Evolutionary conservation across 64 coral and sea anemone genomes (phyloP).

Genomic region (Cladopsammia gracilis): DNA sequence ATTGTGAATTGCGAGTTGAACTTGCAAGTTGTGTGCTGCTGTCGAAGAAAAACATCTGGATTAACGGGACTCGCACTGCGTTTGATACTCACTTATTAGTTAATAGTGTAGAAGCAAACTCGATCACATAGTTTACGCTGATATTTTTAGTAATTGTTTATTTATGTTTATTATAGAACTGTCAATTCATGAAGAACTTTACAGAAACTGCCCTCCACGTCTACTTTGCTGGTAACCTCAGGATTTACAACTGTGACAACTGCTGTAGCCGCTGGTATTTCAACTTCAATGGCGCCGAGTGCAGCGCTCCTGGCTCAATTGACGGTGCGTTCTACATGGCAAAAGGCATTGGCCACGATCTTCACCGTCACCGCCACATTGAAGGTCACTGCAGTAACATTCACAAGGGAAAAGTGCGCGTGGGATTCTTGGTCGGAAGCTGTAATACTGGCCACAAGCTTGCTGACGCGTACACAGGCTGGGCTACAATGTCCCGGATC

Average conservation of each 20-base stretch:
- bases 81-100: too few relatives aligned
- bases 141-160: too few relatives aligned
- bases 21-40: too few relatives aligned
- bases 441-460: background rate
- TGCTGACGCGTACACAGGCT: conserved; percentile 3
- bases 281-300: background rate
- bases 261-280: conserved; percentile 24
- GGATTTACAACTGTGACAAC: background rate
- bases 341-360: background rate
- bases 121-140: too few relatives aligned
- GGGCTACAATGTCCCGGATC: background rate
- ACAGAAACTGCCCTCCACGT: conserved; percentile 12
- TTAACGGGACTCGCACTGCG: too few relatives aligned
- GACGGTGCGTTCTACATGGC: too few relatives aligned
- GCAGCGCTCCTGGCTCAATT: background rate
- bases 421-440: background rate
- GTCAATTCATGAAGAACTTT: background rate
- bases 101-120: too few relatives aligned
- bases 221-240: conserved; percentile 2
- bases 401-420: background rate
- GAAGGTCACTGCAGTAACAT: background rate
- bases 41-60: too few relatives aligned
- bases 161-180: too few relatives aligned
- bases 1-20: too few relatives aligned
- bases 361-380: background rate